phyloP scores from a whole-genome alignment of 1,140 invertebrate genomes.

The fruit fly (Drosophila melanogaster) region Release_6_plus_ISO1_MT NT_033779.5:15713001-15713500 shows the following conservation, averaged over 20 bases:
- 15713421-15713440: conserved; percentile 23
- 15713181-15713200: conserved; percentile 24
- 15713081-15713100: conserved; percentile 5
- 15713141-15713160: conserved; percentile 83
- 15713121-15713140: conserved; percentile 27
- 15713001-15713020: conserved; percentile 65
- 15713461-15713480: conserved; percentile 54
- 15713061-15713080: conserved; percentile 63
- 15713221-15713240: conserved; percentile 15
- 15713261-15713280: conserved; percentile 27
- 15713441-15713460: conserved; percentile 16
- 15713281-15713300: conserved; percentile 34
- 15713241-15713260: conserved; percentile 32
- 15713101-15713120: not conserved
- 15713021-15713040: conserved; percentile 76
- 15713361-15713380: conserved; percentile 2
- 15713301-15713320: conserved; percentile 14
- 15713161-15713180: conserved; percentile 82
- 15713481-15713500: conserved; percentile 66
- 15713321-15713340: conserved; percentile 51
- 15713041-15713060: conserved; percentile 75
- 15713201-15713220: conserved; percentile 38
- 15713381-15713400: conserved; percentile 20
- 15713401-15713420: conserved; percentile 22
- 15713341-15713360: conserved; percentile 53